phyloP scores from a whole-genome alignment of 2,797 vertebrate species.

The Eulemur rubriventer region DNA sequence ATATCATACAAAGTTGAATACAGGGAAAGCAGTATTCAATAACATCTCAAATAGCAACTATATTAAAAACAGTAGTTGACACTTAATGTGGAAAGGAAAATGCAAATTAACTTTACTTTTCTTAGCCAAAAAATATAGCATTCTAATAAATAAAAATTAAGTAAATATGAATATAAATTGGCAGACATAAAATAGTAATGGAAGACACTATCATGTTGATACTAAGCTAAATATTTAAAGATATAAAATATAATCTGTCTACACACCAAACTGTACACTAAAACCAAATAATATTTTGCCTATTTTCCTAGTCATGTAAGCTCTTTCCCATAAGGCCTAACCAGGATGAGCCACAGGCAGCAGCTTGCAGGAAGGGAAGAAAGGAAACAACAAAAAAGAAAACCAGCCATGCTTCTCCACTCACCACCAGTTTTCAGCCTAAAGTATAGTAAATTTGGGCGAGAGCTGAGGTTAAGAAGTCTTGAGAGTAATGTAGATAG shows the following conservation, averaged over 20 bases:
- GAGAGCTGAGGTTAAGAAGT: not conserved
- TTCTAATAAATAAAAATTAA: not conserved
- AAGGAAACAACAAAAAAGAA: not conserved
- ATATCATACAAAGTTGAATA: not conserved
- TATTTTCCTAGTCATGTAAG: not conserved
- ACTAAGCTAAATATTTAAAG: not conserved
- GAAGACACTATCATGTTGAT: not conserved
- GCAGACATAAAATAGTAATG: not conserved
- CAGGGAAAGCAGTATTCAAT: not conserved
- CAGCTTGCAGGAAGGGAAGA: not conserved
- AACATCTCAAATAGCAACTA: not conserved
- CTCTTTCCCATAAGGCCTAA: not conserved
- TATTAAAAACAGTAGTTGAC: not conserved
- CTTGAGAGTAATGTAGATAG: not conserved
- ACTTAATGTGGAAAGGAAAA: not conserved
- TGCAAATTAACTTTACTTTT: not conserved
- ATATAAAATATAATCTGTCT: not conserved
- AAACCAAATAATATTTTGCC: not conserved
- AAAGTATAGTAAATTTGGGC: not conserved
- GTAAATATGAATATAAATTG: not conserved
- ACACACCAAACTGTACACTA: not conserved
- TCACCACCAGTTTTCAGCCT: not conserved
- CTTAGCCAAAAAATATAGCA: not conserved
- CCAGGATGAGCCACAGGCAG: not conserved
- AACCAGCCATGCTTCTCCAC: not conserved